A percentile compares a stretch with the other conserved stretches of the same genome.
phyloP scores from a whole-genome alignment of 2,888 invertebrate species.

The Drosophila vallismaia region DNA sequence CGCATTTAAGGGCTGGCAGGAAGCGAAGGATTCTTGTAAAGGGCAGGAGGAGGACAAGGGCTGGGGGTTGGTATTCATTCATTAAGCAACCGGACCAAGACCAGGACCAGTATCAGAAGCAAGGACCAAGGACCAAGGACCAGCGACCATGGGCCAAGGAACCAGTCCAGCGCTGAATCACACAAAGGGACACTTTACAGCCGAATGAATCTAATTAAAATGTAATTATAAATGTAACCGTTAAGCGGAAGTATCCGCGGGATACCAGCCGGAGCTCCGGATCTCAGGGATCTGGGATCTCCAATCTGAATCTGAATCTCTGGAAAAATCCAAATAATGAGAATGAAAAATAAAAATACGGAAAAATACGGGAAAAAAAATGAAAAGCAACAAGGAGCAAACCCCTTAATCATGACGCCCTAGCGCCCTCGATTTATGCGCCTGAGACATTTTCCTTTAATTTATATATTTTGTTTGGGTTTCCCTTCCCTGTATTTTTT shows the following conservation, averaged over 20 bases:
- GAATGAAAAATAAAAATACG: slow-evolving; percentile 61
- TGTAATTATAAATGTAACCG: slow-evolving; percentile 84
- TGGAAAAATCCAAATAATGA: slow-evolving; percentile 58
- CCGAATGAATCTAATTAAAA: slow-evolving; percentile 85
- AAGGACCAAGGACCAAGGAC: no score
- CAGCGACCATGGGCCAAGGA: neutral
- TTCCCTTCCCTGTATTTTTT: neutral
- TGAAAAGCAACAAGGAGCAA: slow-evolving; percentile 73
- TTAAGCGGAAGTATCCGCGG: slow-evolving; percentile 83
- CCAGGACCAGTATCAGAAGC: neutral
- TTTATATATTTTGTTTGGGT: slow-evolving; percentile 7
- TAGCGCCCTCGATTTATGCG: slow-evolving; percentile 69
- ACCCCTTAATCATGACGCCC: slow-evolving; percentile 79
- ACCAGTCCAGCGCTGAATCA: slow-evolving; percentile 60
- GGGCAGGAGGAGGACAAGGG: neutral
- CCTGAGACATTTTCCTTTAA: slow-evolving; percentile 44
- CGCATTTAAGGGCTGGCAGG: slow-evolving; percentile 24
- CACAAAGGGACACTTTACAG: slow-evolving; percentile 84
- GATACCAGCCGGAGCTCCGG: slow-evolving; percentile 71
- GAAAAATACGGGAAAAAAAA: slow-evolving; percentile 68
- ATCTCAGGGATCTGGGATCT: slow-evolving; percentile 41
- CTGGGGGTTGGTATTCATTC: slow-evolving; percentile 46
- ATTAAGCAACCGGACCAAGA: slow-evolving; percentile 61
- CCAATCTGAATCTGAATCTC: slow-evolving; percentile 25
- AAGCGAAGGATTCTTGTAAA: slow-evolving; percentile 6